phyloP scores from a whole-genome alignment of 2,797 vertebrate genomes.

The Caiman crocodilus region DNA sequence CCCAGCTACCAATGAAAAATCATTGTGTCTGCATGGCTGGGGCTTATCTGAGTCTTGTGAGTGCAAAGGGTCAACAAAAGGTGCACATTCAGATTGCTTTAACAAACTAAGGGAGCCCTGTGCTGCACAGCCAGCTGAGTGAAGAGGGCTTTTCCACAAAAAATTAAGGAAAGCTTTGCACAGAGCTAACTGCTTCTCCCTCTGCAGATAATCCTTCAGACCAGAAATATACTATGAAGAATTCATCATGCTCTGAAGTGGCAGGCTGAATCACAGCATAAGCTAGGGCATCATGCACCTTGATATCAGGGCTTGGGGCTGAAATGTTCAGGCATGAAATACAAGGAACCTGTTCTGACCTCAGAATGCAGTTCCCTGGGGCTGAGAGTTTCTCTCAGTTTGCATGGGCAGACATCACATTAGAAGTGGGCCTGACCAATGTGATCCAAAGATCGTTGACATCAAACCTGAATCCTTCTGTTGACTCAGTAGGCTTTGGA shows the following conservation, averaged over 20 bases:
- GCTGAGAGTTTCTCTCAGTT: not conserved
- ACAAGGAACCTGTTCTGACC: not conserved
- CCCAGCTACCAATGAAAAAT: constrained; percentile 8
- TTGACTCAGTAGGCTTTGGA: fast-evolving
- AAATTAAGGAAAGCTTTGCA: not conserved
- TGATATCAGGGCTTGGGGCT: not conserved
- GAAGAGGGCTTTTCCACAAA: fast-evolving
- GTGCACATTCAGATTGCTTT: not conserved
- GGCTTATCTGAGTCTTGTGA: not conserved
- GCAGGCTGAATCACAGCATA: not conserved
- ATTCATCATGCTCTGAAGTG: not conserved
- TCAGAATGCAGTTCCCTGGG: not conserved
- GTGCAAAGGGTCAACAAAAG: not conserved
- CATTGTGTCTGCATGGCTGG: not conserved
- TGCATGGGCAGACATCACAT: not conserved
- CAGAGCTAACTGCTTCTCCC: not conserved
- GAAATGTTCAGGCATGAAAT: not conserved
- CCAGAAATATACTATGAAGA: not conserved
- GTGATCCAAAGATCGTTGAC: not conserved
- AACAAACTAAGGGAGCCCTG: not conserved
- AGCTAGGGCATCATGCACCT: not conserved
- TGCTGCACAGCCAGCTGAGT: not conserved
- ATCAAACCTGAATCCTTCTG: not conserved
- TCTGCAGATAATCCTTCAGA: not conserved
- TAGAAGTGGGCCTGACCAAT: not conserved